Evolutionary conservation across 2,888 invertebrate species (phyloP).

Genomic region (Gryllus longicercus): DNA sequence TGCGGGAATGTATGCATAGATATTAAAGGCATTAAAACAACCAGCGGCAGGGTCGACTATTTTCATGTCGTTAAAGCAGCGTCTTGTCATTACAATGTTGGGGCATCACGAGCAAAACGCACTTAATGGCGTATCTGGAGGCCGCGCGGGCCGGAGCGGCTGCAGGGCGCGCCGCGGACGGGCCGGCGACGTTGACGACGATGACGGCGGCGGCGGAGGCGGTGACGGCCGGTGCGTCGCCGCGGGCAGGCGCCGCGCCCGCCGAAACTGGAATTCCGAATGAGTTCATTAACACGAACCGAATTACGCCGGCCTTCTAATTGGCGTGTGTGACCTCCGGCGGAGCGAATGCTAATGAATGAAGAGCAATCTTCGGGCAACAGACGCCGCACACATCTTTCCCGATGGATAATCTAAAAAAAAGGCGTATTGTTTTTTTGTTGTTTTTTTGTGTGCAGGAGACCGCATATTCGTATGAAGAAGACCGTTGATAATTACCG

Average conservation of each 20-base stretch:
- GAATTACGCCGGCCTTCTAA: background rate
- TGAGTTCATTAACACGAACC: background rate
- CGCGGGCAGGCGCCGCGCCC: background rate
- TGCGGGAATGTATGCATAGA: background rate
- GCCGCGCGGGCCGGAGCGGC: background rate
- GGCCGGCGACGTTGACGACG: background rate
- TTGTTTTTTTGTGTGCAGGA: too few relatives aligned
- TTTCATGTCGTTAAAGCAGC: conserved; percentile 5
- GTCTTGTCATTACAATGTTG: conserved; percentile 17
- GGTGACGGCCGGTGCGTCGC: too few relatives aligned
- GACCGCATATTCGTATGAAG: too few relatives aligned
- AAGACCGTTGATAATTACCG: too few relatives aligned
- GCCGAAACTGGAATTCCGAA: background rate
- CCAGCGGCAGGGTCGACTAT: background rate
- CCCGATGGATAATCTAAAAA: too few relatives aligned
- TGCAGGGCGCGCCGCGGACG: background rate
- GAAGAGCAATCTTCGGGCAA: too few relatives aligned
- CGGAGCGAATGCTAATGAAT: too few relatives aligned
- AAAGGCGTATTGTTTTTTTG: too few relatives aligned
- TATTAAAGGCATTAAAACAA: conserved; percentile 4
- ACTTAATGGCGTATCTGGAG: conserved; percentile 9
- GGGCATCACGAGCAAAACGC: background rate
- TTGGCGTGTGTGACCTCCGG: background rate
- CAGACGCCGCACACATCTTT: too few relatives aligned
- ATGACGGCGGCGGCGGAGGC: too few relatives aligned